Conservation (phyloP, 2,888 invertebrate genomes). For the Chloroclystis v-ata region DNA sequence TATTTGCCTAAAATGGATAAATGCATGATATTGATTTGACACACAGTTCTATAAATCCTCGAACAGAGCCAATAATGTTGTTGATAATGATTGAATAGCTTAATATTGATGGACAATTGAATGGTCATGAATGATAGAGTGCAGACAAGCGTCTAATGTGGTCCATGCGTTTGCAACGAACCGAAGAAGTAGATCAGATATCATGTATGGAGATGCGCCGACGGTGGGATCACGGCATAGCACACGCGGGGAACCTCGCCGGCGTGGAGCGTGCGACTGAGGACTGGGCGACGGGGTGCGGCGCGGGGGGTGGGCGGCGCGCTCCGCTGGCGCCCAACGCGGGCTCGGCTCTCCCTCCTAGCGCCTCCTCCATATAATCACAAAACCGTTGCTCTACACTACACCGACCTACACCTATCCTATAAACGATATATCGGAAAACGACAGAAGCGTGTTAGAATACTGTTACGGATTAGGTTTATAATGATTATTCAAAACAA, state of each 20-base stretch:
- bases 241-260: constrained; percentile 60
- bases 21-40: constrained; percentile 29
- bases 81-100: constrained; percentile 20
- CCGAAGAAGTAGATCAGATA: constrained; percentile 64
- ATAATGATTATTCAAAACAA: not conserved
- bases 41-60: constrained; percentile 31
- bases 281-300: constrained; percentile 34
- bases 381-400: constrained; percentile 63
- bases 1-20: constrained; percentile 25
- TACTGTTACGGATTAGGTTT: not conserved
- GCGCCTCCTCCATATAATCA: constrained; percentile 63
- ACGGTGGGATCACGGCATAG: constrained; percentile 63
- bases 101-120: constrained; percentile 25
- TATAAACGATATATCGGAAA: constrained; percentile 41
- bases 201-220: constrained; percentile 65
- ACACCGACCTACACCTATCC: constrained; percentile 40
- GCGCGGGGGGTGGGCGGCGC: constrained; percentile 45
- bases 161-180: constrained; percentile 77
- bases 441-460: constrained; percentile 8
- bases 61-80: constrained; percentile 23
- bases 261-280: constrained; percentile 67
- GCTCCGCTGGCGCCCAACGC: constrained; percentile 52
- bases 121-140: constrained; percentile 48
- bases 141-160: constrained; percentile 74
- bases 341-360: constrained; percentile 45